These are phyloP conservation scores for Galerucella calmariensis DNA, from an alignment of 2,888 invertebrate genomes.

Conservation along the genomic window DNA sequence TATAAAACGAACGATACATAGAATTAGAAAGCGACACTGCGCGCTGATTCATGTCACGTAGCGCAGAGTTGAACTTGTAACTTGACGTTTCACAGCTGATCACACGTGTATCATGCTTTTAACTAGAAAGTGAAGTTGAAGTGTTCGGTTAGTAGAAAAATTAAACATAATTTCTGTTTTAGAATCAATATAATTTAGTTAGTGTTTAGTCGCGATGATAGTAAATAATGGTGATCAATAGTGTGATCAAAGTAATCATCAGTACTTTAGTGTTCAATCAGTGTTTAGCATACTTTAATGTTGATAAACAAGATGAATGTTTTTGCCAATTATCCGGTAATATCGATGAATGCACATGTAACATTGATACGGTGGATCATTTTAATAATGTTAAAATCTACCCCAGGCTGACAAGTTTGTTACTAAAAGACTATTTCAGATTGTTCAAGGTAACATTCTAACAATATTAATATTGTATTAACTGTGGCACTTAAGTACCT, in stretches of 20 bases:
- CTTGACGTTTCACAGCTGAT: slow-evolving; percentile 38
- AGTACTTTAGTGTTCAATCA: slow-evolving; percentile 44
- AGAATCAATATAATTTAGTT: slow-evolving; percentile 20
- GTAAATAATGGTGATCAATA: slow-evolving; percentile 44
- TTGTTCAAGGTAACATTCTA: slow-evolving; percentile 42
- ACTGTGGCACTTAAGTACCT: too few species aligned
- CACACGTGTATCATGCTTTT: slow-evolving; percentile 28
- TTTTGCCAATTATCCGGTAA: slow-evolving; percentile 81
- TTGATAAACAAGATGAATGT: slow-evolving; percentile 52
- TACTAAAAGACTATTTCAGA: slow-evolving; percentile 93
- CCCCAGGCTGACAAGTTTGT: slow-evolving; percentile 88
- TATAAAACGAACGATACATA: background rate
- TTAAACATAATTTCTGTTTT: slow-evolving; percentile 12
- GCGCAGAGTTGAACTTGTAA: slow-evolving; percentile 18
- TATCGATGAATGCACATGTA: slow-evolving; percentile 95
- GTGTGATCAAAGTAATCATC: slow-evolving; percentile 41
- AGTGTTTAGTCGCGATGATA: slow-evolving; percentile 44
- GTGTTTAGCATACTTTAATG: slow-evolving; percentile 52
- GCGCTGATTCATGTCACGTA: background rate
- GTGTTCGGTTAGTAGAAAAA: slow-evolving; percentile 18
- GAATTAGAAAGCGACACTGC: slow-evolving; percentile 1
- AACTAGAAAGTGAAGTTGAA: slow-evolving; percentile 32
- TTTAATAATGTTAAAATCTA: slow-evolving; percentile 95
- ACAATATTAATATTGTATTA: background rate
- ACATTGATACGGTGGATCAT: slow-evolving; percentile 92